Conservation (phyloP, 1,140 invertebrate genomes). For the Bombyx mandarina region DNA sequence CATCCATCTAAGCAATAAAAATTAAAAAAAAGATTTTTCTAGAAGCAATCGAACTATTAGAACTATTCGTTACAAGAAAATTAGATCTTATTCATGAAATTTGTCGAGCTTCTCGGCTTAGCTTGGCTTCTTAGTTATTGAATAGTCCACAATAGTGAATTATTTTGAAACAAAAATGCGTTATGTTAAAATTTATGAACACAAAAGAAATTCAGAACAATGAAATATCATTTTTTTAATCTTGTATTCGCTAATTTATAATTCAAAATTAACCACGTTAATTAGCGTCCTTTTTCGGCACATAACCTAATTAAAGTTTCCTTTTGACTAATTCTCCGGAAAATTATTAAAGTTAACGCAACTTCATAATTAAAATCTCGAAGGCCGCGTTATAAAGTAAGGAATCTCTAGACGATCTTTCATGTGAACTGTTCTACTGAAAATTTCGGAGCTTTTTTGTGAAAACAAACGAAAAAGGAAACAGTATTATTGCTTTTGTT, state of each 20-base stretch:
- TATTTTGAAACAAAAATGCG: too few relatives aligned
- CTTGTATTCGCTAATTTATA: neutral
- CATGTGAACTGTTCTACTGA: neutral
- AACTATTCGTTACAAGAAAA: neutral
- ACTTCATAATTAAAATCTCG: constrained; percentile 31
- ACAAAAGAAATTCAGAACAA: too few relatives aligned
- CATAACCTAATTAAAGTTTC: constrained; percentile 41
- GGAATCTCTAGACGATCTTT: constrained; percentile 16
- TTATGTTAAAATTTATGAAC: too few relatives aligned
- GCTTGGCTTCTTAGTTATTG: too few relatives aligned
- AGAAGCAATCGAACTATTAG: neutral
- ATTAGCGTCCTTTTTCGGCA: constrained; percentile 30
- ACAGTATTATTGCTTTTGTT: too few relatives aligned
- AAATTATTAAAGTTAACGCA: constrained; percentile 40
- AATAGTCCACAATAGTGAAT: too few relatives aligned
- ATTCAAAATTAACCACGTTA: constrained; percentile 12
- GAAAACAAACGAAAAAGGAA: too few relatives aligned
- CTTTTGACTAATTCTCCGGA: constrained; percentile 28
- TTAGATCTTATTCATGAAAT: neutral
- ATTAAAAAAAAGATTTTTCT: too few relatives aligned
- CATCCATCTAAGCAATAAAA: too few relatives aligned
- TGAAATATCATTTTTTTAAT: neutral
- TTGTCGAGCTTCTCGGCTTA: neutral
- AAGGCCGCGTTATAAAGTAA: constrained; percentile 18
- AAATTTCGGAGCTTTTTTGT: neutral